Percentiles rank a stretch among this genome's conserved stretches.
phyloP scores from a whole-genome alignment of 2,888 invertebrate genomes.

The Drosophila fulvimacula region DNA sequence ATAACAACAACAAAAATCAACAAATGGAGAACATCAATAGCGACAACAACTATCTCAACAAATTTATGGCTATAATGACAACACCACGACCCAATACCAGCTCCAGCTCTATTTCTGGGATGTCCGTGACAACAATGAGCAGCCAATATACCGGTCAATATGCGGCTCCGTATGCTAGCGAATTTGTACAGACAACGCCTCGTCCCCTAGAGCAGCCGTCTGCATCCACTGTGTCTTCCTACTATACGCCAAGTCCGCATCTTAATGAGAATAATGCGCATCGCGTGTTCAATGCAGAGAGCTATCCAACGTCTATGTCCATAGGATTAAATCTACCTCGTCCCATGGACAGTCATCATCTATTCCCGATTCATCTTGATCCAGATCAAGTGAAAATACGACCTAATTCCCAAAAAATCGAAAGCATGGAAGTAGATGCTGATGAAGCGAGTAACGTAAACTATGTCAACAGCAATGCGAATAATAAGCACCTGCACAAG shows the following conservation, averaged over 20 bases:
- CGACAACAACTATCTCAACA: constrained; percentile 34
- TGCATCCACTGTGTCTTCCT: constrained; percentile 69
- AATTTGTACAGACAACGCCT: constrained; percentile 61
- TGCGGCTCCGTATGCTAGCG: constrained; percentile 63
- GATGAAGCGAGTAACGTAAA: constrained; percentile 61
- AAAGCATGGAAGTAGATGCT: constrained; percentile 75
- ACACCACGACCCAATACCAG: constrained; percentile 62
- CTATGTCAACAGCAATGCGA: constrained; percentile 60
- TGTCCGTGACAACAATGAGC: constrained; percentile 56
- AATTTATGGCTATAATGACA: constrained; percentile 62
- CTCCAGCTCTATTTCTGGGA: constrained; percentile 18
- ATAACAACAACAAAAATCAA: constrained; percentile 14
- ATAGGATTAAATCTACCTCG: constrained; percentile 51
- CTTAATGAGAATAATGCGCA: constrained; percentile 82
- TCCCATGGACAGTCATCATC: constrained; percentile 51
- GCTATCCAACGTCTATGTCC: constrained; percentile 63
- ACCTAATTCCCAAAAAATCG: constrained; percentile 82
- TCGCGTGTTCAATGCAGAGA: constrained; percentile 76
- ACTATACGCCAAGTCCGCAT: constrained; percentile 83
- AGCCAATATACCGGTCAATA: constrained; percentile 61
- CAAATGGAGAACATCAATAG: constrained; percentile 11
- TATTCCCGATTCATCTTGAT: constrained; percentile 70
- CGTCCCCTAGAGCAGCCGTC: constrained; percentile 70
- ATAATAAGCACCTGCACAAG: constrained; percentile 23
- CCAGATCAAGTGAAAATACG: constrained; percentile 75